A percentile compares a stretch with the other conserved stretches of the same genome.
phyloP scores from a whole-genome alignment of 1,140 invertebrate species.

The Hylyphantes graminicola region DNA sequence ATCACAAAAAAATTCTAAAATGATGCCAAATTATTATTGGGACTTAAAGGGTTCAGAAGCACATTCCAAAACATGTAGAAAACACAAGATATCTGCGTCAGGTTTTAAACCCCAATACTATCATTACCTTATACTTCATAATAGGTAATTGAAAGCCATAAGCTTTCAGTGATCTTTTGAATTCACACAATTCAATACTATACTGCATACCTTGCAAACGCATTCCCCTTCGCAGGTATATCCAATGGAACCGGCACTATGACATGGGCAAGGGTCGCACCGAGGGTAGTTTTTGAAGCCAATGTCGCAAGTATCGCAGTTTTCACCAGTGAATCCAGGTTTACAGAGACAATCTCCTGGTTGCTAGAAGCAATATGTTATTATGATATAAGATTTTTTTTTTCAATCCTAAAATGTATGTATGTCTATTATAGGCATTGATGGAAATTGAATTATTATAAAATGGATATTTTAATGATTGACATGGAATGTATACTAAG shows the following conservation, averaged over 20 bases:
- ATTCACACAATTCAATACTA: not conserved
- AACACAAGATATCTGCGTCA: no score
- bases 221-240: conserved; percentile 85
- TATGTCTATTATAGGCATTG: no score
- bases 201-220: conserved; percentile 78
- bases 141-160: not conserved
- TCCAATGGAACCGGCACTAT: conserved; percentile 77
- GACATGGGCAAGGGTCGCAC: conserved; percentile 85
- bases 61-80: no score
- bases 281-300: conserved; percentile 83
- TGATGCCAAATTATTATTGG: no score
- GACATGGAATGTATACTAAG: no score
- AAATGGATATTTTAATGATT: no score
- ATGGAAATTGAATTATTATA: no score
- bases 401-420: not conserved
- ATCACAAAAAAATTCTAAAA: no score
- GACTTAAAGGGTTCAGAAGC: no score
- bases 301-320: conserved; percentile 85
- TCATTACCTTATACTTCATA: no score
- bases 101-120: not conserved
- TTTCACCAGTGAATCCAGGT: conserved; percentile 81
- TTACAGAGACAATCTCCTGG: conserved; percentile 85
- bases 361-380: conserved; percentile 60
- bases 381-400: not conserved
- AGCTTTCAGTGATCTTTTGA: not conserved